These are phyloP conservation scores for Echiichthys vipera DNA, from an alignment of 2,797 vertebrate genomes.

Conservation along the genomic window DNA sequence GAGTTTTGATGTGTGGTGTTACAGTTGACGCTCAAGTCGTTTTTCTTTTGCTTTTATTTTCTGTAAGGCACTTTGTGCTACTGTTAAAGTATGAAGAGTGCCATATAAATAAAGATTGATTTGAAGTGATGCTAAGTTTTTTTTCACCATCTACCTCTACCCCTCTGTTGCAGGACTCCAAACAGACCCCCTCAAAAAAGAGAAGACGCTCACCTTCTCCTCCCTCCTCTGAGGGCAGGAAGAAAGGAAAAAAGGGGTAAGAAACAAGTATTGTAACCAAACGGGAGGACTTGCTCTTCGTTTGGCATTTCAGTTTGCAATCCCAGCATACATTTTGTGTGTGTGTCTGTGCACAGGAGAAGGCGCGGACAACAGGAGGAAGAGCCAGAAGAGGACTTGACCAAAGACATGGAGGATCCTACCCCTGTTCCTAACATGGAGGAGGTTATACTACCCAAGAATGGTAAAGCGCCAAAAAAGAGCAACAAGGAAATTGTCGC, in stretches of 20 bases:
- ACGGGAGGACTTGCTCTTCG: neutral
- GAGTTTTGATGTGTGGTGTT: neutral
- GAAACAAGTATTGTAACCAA: neutral
- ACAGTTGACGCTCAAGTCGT: too few species aligned
- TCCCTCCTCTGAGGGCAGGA: slow-evolving; percentile 89
- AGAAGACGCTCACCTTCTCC: slow-evolving; percentile 94
- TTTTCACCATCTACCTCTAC: slow-evolving; percentile 62
- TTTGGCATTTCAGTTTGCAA: neutral
- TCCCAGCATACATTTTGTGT: neutral
- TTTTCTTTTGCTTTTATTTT: too few species aligned
- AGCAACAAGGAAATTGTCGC: neutral
- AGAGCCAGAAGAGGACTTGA: slow-evolving; percentile 95
- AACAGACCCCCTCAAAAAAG: slow-evolving; percentile 88
- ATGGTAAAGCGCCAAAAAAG: slow-evolving; percentile 80
- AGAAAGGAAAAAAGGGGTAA: slow-evolving; percentile 96
- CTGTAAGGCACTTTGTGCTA: too few species aligned
- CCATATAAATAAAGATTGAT: too few species aligned
- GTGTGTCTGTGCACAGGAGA: slow-evolving; percentile 77
- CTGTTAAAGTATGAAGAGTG: too few species aligned
- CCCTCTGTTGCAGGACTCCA: slow-evolving; percentile 86
- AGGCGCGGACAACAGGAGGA: slow-evolving; percentile 88
- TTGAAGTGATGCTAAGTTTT: too few species aligned
- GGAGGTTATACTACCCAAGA: slow-evolving; percentile 96
- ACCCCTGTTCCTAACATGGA: slow-evolving; percentile 97
- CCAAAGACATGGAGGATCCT: slow-evolving; percentile 99